These are phyloP conservation scores for Eretmochelys imbricata DNA, from an alignment of 2,113 vertebrate species.

Conservation along the genomic window DNA sequence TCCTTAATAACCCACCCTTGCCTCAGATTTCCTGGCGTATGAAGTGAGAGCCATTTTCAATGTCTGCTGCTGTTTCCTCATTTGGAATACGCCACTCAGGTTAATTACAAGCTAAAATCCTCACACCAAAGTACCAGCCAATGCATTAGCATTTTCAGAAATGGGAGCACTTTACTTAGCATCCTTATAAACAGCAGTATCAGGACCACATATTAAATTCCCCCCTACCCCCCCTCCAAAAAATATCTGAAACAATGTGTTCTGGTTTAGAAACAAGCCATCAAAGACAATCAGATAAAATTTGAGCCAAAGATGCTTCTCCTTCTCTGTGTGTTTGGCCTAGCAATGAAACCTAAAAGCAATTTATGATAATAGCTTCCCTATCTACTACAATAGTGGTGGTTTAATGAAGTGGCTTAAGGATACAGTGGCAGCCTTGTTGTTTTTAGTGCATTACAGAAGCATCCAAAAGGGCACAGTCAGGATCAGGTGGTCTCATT, in stretches of 20 bases:
- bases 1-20: slow-evolving; percentile 43
- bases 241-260: neutral
- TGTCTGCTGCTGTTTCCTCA: slow-evolving; percentile 38
- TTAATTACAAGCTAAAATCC: slow-evolving; percentile 62
- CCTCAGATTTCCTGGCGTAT: slow-evolving; percentile 63
- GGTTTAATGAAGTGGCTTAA: neutral
- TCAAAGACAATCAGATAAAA: neutral
- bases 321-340: neutral
- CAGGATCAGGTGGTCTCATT: neutral
- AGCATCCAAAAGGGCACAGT: neutral
- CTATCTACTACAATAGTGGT: neutral
- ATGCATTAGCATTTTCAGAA: slow-evolving; percentile 57
- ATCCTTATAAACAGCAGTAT: slow-evolving; percentile 40
- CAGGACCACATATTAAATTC: slow-evolving; percentile 1
- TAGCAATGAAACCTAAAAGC: neutral
- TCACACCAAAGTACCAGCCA: slow-evolving; percentile 42
- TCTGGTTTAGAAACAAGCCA: neutral
- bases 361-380: neutral
- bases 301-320: neutral
- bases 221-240: accelerated
- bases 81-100: slow-evolving; percentile 54
- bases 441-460: neutral
- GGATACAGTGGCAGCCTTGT: neutral
- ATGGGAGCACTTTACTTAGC: slow-evolving; percentile 57
- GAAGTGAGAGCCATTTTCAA: slow-evolving; percentile 31